A percentile compares a stretch with the other conserved stretches of the same genome.
phyloP scores from a whole-genome alignment of 2,797 vertebrate genomes.

The Petrocephalus schoutedeni region DNA sequence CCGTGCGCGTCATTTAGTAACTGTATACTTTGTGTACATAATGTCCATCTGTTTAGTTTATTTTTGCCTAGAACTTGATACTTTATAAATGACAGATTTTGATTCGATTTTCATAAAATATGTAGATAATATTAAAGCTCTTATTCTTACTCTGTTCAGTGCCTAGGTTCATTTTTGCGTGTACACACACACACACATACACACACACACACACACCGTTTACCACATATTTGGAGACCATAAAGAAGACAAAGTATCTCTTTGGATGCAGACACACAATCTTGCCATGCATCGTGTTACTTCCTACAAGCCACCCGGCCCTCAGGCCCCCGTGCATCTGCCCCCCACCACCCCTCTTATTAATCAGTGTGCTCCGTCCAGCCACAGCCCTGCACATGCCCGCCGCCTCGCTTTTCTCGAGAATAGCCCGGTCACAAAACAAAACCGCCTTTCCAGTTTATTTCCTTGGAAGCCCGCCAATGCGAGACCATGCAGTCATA shows the following conservation, averaged over 20 bases:
- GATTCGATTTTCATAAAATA: conserved; percentile 63
- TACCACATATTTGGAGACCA: neutral
- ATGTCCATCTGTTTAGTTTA: conserved; percentile 53
- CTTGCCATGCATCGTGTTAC: neutral
- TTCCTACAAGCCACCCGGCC: neutral
- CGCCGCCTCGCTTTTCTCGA: neutral
- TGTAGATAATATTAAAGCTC: conserved; percentile 67
- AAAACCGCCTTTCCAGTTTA: neutral
- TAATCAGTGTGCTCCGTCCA: neutral
- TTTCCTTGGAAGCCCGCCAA: conserved; percentile 45
- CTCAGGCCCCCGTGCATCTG: conserved; percentile 14
- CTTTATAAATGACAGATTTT: conserved; percentile 72
- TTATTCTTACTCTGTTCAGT: conserved; percentile 46
- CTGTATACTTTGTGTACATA: conserved; percentile 46
- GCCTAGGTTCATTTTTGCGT: neutral
- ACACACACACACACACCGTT: neutral
- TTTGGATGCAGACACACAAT: neutral
- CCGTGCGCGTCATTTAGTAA: conserved; percentile 15
- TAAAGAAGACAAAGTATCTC: neutral
- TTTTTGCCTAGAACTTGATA: conserved; percentile 58
- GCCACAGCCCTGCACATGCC: neutral
- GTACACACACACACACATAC: neutral
- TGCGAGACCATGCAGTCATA: conserved; percentile 26
- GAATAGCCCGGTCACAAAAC: neutral
- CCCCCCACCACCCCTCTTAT: neutral